Evolutionary conservation across 1,140 invertebrate species (phyloP).

Genomic region (Drosophila ironensis): DNA sequence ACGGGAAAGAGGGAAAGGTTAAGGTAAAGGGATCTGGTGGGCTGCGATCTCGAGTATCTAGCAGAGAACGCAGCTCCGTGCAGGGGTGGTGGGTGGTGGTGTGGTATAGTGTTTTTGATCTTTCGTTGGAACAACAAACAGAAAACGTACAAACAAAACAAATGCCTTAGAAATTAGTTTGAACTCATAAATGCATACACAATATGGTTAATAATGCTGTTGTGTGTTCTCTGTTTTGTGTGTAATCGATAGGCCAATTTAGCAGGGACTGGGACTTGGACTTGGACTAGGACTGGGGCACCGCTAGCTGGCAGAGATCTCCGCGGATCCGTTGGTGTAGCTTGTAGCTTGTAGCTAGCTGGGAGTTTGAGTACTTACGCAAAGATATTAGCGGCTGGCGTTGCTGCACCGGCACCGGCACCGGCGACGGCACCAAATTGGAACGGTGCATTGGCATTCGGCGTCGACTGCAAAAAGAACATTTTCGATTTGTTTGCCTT

Average conservation of each 20-base stretch:
- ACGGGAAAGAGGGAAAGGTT: too few relatives aligned
- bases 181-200: slow-evolving; percentile 29
- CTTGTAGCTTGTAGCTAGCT: too few relatives aligned
- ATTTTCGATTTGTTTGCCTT: slow-evolving; percentile 58
- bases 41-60: too few relatives aligned
- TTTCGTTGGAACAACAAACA: not conserved
- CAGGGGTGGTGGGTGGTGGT: too few relatives aligned
- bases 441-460: slow-evolving; percentile 61
- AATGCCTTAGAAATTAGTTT: slow-evolving; percentile 32
- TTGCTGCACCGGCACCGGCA: slow-evolving; percentile 52
- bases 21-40: too few relatives aligned
- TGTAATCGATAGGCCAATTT: slow-evolving; percentile 23
- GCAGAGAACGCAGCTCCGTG: too few relatives aligned
- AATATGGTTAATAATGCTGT: slow-evolving; percentile 48
- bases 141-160: slow-evolving; percentile 19
- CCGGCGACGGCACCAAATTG: too few relatives aligned
- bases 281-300: too few relatives aligned
- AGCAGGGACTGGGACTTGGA: too few relatives aligned
- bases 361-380: slow-evolving; percentile 66
- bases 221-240: slow-evolving; percentile 12
- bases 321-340: slow-evolving; percentile 5
- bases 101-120: too few relatives aligned
- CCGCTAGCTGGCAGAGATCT: slow-evolving; percentile 8
- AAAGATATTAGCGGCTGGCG: slow-evolving; percentile 67
- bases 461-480: slow-evolving; percentile 62